A percentile compares a stretch with the other conserved stretches of the same genome.
phyloP scores from a whole-genome alignment of 2,888 invertebrate species.

The Metacarcinus magister region DNA sequence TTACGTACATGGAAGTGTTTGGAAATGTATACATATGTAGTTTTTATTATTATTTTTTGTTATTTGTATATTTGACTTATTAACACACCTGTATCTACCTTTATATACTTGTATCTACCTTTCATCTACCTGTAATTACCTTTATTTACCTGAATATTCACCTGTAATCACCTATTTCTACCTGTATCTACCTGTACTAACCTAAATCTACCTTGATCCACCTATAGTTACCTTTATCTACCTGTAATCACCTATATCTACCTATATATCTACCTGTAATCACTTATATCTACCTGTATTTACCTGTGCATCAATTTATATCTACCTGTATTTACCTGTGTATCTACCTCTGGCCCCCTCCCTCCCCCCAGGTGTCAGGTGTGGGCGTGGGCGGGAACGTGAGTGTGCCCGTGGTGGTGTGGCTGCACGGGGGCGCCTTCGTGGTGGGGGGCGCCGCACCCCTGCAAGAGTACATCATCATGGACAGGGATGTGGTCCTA shows the following conservation, averaged over 20 bases:
- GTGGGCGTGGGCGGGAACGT: neutral
- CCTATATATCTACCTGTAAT: too few relatives aligned
- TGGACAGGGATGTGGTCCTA: slow-evolving; percentile 78
- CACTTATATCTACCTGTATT: too few relatives aligned
- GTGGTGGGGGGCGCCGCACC: slow-evolving; percentile 69
- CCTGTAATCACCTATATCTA: too few relatives aligned
- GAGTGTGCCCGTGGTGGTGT: slow-evolving; percentile 77
- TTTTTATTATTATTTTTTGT: neutral
- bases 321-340: too few relatives aligned
- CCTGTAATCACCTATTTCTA: too few relatives aligned
- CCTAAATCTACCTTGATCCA: too few relatives aligned
- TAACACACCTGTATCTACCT: neutral
- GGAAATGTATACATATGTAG: too few relatives aligned
- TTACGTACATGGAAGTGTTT: neutral
- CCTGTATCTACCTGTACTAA: too few relatives aligned
- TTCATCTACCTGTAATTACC: neutral
- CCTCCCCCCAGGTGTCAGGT: neutral
- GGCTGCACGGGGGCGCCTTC: slow-evolving; percentile 81
- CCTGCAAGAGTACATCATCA: slow-evolving; percentile 70
- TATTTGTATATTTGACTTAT: neutral
- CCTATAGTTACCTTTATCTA: too few relatives aligned
- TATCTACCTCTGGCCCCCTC: neutral
- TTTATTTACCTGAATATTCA: too few relatives aligned
- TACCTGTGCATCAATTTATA: too few relatives aligned
- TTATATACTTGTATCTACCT: neutral